phyloP scores from a whole-genome alignment of 2,888 invertebrate genomes.

The Harpagoxenus sublaevis region DNA sequence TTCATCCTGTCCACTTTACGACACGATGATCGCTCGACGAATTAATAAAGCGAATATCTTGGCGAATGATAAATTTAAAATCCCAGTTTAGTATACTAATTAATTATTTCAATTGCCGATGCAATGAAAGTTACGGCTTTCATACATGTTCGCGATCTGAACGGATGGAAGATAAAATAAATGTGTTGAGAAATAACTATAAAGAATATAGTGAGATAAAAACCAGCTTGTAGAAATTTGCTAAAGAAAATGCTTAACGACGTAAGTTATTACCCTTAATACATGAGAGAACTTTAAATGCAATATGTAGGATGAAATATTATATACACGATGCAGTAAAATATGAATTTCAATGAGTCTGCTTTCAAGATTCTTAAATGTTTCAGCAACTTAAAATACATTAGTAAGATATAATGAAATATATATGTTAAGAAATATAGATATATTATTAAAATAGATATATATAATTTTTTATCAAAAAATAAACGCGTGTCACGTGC shows the following conservation, averaged over 20 bases:
- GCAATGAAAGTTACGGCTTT: neutral
- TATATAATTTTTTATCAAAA: neutral
- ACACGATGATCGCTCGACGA: constrained; percentile 34
- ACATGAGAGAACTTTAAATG: neutral
- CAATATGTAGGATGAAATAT: neutral
- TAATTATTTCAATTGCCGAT: neutral
- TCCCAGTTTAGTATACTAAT: neutral
- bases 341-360: neutral
- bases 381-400: neutral
- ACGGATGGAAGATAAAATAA: neutral
- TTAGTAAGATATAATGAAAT: neutral
- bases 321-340: neutral
- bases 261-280: neutral
- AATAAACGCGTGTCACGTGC: neutral
- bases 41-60: constrained; percentile 38
- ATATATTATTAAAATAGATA: neutral
- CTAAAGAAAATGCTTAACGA: neutral
- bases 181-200: neutral
- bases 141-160: neutral
- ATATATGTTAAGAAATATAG: neutral
- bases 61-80: constrained; percentile 23
- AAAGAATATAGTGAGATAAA: neutral
- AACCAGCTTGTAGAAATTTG: neutral
- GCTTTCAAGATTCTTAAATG: neutral
- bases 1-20: constrained; percentile 25